Base-by-base conservation (phyloP, 2,888 invertebrate species). In the Taphrorychus bicolor region DNA sequence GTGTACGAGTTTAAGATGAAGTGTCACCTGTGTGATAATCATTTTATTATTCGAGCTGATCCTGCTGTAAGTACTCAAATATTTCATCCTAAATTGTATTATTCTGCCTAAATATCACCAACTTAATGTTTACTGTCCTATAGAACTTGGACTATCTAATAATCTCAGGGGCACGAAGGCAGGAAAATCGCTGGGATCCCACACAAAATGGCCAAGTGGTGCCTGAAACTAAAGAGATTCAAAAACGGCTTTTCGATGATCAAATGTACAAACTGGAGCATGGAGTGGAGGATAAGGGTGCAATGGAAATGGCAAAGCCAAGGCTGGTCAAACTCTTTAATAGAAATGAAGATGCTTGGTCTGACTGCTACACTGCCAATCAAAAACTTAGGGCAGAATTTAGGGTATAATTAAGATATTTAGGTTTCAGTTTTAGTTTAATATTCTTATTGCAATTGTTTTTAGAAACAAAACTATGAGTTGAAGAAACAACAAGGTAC, bases 1-100 rank as follows among this genome's bases (percentile, higher is more conserved):
- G 88, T 99, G 1, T 99, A 96, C 80, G 95, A 98, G 82, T 99
- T 99, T 80, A 88, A 95, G 60, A 99, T 99, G 98, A 98, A 98
- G 79, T 99, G 99, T 79, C 98, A 99, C 81, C 84, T 99, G 3
- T 97, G 99, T 81, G 93, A 97, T 80, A 98, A 97, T 83, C 93
- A 98, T 83, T 95, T 97, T 85, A 94, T 96, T 81, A 99, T 99
- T 70, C 95, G 97, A 84, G 98, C 98, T 11, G 99, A 99, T 86
- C 99, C 99, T 63, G 95, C 90, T 65, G 95, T 95, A 86, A 85
- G 87, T 84, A 42, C n/a, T n/a, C n/a, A n/a, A n/a, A n/a, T n/a
- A n/a, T 45, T 2, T 1, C 7, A 45, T 45, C 11, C 11, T 7
- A 3, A 2, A 32, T 3, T 1, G 32, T 32, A 32, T 32, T 7